These are phyloP conservation scores for Drosophila austrosaltans DNA, from an alignment of 2,888 invertebrate species.

Conservation along the genomic window DNA sequence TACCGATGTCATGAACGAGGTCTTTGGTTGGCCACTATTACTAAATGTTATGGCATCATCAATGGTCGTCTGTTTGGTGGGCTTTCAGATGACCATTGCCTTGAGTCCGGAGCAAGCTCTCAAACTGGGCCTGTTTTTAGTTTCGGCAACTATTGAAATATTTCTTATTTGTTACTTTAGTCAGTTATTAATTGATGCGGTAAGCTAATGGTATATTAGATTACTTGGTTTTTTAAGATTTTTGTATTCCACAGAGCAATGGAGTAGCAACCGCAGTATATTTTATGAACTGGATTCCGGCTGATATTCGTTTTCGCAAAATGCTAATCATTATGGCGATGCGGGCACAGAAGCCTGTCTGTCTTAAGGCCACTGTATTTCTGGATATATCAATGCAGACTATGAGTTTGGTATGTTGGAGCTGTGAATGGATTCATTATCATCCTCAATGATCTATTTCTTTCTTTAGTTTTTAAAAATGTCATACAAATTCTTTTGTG, in stretches of 20 bases:
- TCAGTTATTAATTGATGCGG: constrained; percentile 68
- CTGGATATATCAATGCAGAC: constrained; percentile 68
- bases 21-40: constrained; percentile 77
- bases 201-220: constrained; percentile 36
- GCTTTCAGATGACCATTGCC: constrained; percentile 76
- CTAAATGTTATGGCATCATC: constrained; percentile 77
- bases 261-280: constrained; percentile 61
- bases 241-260: constrained; percentile 50
- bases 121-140: constrained; percentile 66
- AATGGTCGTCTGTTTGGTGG: constrained; percentile 79
- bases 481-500: constrained; percentile 70
- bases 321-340: constrained; percentile 63
- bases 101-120: constrained; percentile 43
- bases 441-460: no score
- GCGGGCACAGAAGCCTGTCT: constrained; percentile 66
- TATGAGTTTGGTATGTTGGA: constrained; percentile 62
- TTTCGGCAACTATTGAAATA: constrained; percentile 68
- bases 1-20: constrained; percentile 66
- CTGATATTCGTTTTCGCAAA: constrained; percentile 61
- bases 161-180: constrained; percentile 77
- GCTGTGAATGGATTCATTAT: background rate
- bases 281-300: constrained; percentile 61
- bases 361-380: constrained; percentile 66
- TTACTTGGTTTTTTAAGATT: background rate
- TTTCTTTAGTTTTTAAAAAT: constrained; percentile 59